Evolutionary conservation across 2,113 vertebrate species (phyloP), one percentile per base, ranked within the genome.

Genomic region (Perca flavescens): DNA sequence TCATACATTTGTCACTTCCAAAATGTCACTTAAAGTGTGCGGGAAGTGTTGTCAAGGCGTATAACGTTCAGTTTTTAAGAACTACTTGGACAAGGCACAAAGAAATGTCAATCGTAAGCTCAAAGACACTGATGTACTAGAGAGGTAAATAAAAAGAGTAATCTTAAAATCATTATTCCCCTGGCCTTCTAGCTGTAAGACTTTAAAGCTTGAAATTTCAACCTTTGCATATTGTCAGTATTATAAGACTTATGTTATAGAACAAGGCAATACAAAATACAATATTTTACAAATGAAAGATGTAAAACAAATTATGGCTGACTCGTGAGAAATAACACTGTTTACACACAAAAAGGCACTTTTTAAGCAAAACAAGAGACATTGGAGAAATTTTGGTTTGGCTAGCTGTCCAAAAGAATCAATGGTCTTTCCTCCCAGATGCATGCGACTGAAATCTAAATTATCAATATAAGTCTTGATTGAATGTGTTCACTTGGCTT

Each of bases 261-360:
- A 88, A 92, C 62, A 84, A 91, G 28, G 74, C 34, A 80, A 65
- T 89, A 84, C 80, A 79, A 86, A 81, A 89, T 91, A 91, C 74
- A 81, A 90, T 87, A 77, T 89, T 88, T 79, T 68, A 85, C 84
- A 82, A 81, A 88, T 73, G 74, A 85, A 75, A 65, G 74, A 64
- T n/a, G 60, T 67, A 67, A 80, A 82, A 83, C 70, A 88, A 87
- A 87, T 80, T 85, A 89, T 92, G 91, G 87, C 90, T 83, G 90
- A 89, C 73, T 77, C 43, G 58, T 2, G 66, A 66, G 64, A 92
- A 89, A 92, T 95, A 96, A 95, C 94, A 96, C 94, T 94, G 94
- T 91, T 93, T 89, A 84, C 79, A 86, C 64, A 46, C 2, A 49
- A 87, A 91, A 94, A 94, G 94, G 91, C 94, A 95, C 95, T 94